Percentiles rank a stretch among this genome's conserved stretches.
Evolutionary conservation across 2,113 vertebrate species (phyloP).

Genomic region (Gallinago jamesoni): DNA sequence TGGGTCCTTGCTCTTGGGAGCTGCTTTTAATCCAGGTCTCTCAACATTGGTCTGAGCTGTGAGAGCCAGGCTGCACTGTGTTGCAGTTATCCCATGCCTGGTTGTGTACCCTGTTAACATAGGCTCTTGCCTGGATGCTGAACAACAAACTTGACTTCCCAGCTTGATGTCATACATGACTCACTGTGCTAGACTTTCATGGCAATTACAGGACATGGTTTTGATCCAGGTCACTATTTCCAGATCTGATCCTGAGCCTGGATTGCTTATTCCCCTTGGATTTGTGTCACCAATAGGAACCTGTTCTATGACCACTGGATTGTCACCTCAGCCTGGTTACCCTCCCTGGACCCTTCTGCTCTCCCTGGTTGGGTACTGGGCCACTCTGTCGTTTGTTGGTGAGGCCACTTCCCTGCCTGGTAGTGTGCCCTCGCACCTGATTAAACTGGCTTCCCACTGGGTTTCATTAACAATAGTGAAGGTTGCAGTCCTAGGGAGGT

Average conservation of each 20-base stretch:
- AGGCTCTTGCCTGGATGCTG: neutral
- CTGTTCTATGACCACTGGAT: too few relatives aligned
- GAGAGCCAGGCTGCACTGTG: neutral
- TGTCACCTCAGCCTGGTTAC: neutral
- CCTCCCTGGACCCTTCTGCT: accelerated
- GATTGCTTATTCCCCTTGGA: neutral
- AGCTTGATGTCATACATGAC: neutral
- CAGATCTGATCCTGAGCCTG: neutral
- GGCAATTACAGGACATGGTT: accelerated
- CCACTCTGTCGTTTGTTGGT: neutral
- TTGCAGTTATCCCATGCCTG: neutral
- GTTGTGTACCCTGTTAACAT: neutral
- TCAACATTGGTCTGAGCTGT: accelerated
- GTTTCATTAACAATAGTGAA: neutral
- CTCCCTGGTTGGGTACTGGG: neutral
- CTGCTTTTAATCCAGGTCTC: neutral
- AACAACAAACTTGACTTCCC: neutral
- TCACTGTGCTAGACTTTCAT: neutral
- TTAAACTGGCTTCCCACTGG: neutral
- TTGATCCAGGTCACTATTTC: accelerated
- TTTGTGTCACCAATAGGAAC: neutral
- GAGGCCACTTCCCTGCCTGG: neutral
- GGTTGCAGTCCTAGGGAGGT: neutral
- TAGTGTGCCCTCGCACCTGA: neutral
- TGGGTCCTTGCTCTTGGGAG: accelerated